A percentile compares a stretch with the other conserved stretches of the same genome.
These are phyloP conservation scores for Bursaphelenchus okinawaensis DNA, from an alignment of 2,888 invertebrate species.

Conservation along the genomic window DNA sequence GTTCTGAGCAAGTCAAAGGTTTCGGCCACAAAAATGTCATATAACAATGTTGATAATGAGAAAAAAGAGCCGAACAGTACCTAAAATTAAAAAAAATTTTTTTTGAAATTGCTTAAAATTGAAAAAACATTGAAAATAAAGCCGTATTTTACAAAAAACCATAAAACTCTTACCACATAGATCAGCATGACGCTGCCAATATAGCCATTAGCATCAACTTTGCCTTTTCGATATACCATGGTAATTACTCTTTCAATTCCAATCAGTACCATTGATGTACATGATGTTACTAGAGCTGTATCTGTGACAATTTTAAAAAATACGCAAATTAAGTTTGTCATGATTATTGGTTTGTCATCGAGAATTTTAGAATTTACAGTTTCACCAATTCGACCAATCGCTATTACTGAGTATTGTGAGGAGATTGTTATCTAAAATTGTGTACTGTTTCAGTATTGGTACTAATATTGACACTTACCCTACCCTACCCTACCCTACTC, in stretches of 20 bases:
- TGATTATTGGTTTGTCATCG: background rate
- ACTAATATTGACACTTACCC: too few species aligned
- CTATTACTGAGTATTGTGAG: background rate
- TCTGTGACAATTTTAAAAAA: slow-evolving; percentile 1
- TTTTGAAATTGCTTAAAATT: too few species aligned
- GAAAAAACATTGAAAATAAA: too few species aligned
- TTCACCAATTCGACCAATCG: background rate
- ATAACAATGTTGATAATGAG: background rate
- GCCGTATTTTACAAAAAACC: too few species aligned
- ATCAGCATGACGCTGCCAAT: background rate
- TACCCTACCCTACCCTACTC: too few species aligned
- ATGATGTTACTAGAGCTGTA: slow-evolving; percentile 1
- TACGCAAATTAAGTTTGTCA: slow-evolving; percentile 4
- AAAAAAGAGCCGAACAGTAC: background rate
- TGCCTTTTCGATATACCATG: background rate
- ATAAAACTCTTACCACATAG: background rate
- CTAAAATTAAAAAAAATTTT: too few species aligned
- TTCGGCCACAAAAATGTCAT: background rate
- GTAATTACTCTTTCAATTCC: slow-evolving; percentile 1
- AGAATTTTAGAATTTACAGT: background rate
- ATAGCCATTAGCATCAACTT: background rate
- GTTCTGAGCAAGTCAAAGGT: slow-evolving; percentile 3
- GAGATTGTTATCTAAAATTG: background rate
- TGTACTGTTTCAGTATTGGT: too few species aligned
- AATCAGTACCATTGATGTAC: background rate